Base-by-base conservation (phyloP, 2,797 vertebrate genomes). In the Gymnoscopelus microlampas region DNA sequence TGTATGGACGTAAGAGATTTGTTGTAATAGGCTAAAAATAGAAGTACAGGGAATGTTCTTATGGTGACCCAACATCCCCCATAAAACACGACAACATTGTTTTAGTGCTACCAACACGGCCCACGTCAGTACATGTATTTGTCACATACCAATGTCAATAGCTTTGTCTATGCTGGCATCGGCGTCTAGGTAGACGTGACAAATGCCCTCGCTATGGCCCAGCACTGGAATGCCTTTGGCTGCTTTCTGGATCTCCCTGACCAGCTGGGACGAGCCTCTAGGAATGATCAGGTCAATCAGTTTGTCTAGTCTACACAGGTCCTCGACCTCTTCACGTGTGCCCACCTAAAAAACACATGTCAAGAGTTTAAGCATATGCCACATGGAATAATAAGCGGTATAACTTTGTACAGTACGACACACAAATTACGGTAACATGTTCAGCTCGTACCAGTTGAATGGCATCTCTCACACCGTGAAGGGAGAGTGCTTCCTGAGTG, bases 271-370 rank as follows among this genome's bases (percentile, higher is more conserved):
- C 0, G 97, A 99, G 23, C 98, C 98, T 2, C 97, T 95, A 4
- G 98, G 98, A 85, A 99, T 98, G 81, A 99, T 99, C n/a, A 99
- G 90, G 88, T 99, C 98, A 47, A 99, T 97, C 88, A 99, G 83
- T 76, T 97, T 98, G 81, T 99, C 95, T 64, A 99, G 89, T 63
- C 94, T 94, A 78, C 98, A 99, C 65, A 99, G 94, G 85, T 99
- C 97, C 81, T 98, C 97, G 11, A 99, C 98, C 65, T 99, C 98
- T 73, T 99, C 97, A 58, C 98, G 95, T 3, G 97, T 98, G 87
- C 97, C 98, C 79, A 99, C 97, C 98, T 99, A 74, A 15, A 74
- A 15, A 71, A 0, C 2, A 63, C n/a, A 58, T 15, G 8, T 13
- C n/a, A n/a, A n/a, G 58, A 39, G 32, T 35, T 51, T 68, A 24